Evolutionary conservation across 2,797 vertebrate species (phyloP).

Genomic region (Rachycentron canadum): DNA sequence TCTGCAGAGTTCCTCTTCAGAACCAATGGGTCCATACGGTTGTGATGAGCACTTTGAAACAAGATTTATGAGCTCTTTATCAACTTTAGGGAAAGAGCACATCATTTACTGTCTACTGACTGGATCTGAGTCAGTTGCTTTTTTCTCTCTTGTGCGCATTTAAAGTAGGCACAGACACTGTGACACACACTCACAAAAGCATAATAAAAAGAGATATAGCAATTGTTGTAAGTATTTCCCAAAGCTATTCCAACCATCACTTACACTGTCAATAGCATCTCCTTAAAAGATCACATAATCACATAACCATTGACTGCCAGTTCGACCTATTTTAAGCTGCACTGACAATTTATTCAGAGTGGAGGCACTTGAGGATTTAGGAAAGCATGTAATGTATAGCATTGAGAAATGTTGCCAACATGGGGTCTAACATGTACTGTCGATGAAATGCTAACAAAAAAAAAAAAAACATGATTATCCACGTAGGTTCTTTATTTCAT

Average conservation of each 20-base stretch:
- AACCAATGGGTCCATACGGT: slow-evolving; percentile 42
- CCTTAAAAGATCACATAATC: slow-evolving; percentile 41
- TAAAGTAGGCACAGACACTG: slow-evolving; percentile 4
- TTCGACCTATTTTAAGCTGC: slow-evolving; percentile 35
- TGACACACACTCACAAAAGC: slow-evolving; percentile 8
- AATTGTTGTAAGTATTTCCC: slow-evolving; percentile 39
- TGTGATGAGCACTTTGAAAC: slow-evolving; percentile 50
- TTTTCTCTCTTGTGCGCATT: neutral
- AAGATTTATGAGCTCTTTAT: slow-evolving; percentile 44
- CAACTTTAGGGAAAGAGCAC: slow-evolving; percentile 30
- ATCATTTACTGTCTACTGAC: slow-evolving; percentile 26
- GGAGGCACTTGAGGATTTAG: slow-evolving; percentile 31
- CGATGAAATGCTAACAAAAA: slow-evolving; percentile 24
- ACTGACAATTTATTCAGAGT: slow-evolving; percentile 31
- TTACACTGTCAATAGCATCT: slow-evolving; percentile 18
- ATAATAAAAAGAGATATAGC: slow-evolving; percentile 18
- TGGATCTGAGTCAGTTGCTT: slow-evolving; percentile 16
- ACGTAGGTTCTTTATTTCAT: slow-evolving; percentile 7
- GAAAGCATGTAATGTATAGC: slow-evolving; percentile 27
- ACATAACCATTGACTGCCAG: slow-evolving; percentile 35
- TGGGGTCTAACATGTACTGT: slow-evolving; percentile 14
- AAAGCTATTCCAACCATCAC: slow-evolving; percentile 18
- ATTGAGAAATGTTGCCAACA: slow-evolving; percentile 23
- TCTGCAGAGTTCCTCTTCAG: slow-evolving; percentile 56
- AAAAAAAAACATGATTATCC: neutral